phyloP scores from a whole-genome alignment of 2,797 vertebrate genomes.

The Oryzias dopingdopingensis region DNA sequence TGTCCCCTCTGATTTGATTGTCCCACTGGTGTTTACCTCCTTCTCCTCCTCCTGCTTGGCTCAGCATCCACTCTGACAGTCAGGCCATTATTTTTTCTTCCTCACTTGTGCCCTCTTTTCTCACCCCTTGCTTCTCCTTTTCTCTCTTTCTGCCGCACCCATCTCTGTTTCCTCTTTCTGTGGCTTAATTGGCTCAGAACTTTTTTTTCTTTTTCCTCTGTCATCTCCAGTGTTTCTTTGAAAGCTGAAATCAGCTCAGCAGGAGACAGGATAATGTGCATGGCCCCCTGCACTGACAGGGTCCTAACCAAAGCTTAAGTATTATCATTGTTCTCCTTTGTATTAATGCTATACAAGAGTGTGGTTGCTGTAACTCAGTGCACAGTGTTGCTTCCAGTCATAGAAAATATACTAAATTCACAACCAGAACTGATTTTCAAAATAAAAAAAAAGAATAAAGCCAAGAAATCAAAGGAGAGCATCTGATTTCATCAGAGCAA shows the following conservation, averaged over 20 bases:
- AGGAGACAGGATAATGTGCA: slow-evolving; percentile 53
- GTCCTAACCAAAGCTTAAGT: slow-evolving; percentile 62
- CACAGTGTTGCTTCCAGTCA: too few relatives aligned
- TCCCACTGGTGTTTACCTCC: slow-evolving; percentile 71
- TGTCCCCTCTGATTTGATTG: slow-evolving; percentile 71
- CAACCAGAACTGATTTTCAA: slow-evolving; percentile 4
- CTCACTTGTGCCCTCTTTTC: slow-evolving; percentile 43
- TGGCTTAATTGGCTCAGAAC: slow-evolving; percentile 68
- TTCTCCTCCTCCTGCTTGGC: slow-evolving; percentile 55
- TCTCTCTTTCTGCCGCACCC: slow-evolving; percentile 23
- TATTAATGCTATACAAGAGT: slow-evolving; percentile 38
- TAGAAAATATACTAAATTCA: background rate
- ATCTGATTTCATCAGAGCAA: slow-evolving; percentile 23
- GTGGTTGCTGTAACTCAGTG: too few relatives aligned
- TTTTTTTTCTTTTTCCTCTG: slow-evolving; percentile 30
- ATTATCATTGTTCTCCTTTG: slow-evolving; percentile 56
- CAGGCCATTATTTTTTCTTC: slow-evolving; percentile 69
- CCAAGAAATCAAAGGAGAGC: slow-evolving; percentile 6
- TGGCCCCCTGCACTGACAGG: slow-evolving; percentile 37
- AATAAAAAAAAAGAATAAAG: background rate
- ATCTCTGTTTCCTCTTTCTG: slow-evolving; percentile 34
- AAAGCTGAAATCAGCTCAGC: slow-evolving; percentile 66
- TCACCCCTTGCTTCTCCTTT: slow-evolving; percentile 28
- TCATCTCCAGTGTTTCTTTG: slow-evolving; percentile 69
- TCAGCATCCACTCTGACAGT: slow-evolving; percentile 63